Evolutionary conservation across 2,113 vertebrate species (phyloP).

Genomic region (Scytalopus superciliaris): DNA sequence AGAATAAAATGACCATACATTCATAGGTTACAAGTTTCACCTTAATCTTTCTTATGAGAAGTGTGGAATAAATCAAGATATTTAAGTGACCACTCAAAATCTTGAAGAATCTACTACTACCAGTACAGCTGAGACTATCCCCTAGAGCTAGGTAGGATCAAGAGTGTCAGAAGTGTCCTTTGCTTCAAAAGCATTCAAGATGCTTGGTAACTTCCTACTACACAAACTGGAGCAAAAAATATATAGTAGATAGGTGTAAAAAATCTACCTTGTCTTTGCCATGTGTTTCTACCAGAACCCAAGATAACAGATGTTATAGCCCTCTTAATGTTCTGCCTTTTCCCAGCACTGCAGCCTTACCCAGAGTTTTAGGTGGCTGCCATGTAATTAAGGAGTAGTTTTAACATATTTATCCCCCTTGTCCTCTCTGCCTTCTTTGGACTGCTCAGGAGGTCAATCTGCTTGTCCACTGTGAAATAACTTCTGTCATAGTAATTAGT

Average conservation of each 20-base stretch:
- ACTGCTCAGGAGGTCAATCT: background rate
- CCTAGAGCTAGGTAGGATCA: background rate
- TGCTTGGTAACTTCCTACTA: background rate
- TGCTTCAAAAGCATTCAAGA: background rate
- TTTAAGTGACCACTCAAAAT: background rate
- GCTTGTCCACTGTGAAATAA: background rate
- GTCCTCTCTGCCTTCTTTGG: background rate
- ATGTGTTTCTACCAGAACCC: background rate
- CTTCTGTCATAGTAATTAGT: background rate
- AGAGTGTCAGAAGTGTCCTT: background rate
- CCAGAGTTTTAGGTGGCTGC: background rate
- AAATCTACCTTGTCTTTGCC: background rate
- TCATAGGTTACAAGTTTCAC: background rate
- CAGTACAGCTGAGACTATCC: background rate
- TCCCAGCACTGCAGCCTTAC: background rate
- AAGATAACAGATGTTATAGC: background rate
- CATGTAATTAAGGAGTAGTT: background rate
- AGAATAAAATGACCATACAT: background rate
- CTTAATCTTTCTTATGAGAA: background rate
- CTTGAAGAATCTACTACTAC: background rate
- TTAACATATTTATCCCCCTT: background rate
- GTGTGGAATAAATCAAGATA: background rate
- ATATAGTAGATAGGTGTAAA: background rate
- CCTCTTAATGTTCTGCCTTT: background rate
- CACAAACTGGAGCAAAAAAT: background rate